Conservation (phyloP, 2,113 vertebrate species). For the Strigops habroptila region DNA sequence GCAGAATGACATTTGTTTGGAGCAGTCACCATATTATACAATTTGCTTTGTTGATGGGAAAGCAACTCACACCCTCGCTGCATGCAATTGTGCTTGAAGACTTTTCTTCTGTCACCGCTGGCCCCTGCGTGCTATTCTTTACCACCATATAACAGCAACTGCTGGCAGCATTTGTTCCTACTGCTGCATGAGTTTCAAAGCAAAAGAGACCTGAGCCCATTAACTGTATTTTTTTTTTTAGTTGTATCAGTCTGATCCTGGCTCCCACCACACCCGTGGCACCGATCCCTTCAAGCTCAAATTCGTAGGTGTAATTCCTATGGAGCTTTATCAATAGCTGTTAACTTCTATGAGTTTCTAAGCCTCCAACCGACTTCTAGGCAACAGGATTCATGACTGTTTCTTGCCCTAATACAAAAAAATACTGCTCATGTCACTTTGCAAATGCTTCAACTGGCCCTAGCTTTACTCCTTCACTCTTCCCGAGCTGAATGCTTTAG, state of each 20-base stretch:
- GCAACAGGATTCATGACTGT: neutral
- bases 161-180: neutral
- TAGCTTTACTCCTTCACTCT: neutral
- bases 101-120: neutral
- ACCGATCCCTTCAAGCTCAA: neutral
- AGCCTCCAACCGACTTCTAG: neutral
- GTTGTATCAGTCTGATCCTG: neutral
- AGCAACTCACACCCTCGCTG: neutral
- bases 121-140: neutral
- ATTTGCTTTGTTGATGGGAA: neutral
- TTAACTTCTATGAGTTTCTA: neutral
- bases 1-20: neutral
- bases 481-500: neutral
- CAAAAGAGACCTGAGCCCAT: neutral
- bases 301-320: neutral
- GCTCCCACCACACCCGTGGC: neutral
- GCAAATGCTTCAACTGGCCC: neutral
- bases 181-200: neutral
- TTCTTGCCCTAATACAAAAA: neutral
- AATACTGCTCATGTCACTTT: neutral
- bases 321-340: neutral
- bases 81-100: neutral
- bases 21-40: neutral
- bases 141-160: rapidly evolving
- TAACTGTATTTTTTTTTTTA: neutral